Evolutionary conservation across 1,140 invertebrate species (phyloP), one percentile per base, ranked within the genome.

Genomic region (Euwallacea fornicatus): DNA sequence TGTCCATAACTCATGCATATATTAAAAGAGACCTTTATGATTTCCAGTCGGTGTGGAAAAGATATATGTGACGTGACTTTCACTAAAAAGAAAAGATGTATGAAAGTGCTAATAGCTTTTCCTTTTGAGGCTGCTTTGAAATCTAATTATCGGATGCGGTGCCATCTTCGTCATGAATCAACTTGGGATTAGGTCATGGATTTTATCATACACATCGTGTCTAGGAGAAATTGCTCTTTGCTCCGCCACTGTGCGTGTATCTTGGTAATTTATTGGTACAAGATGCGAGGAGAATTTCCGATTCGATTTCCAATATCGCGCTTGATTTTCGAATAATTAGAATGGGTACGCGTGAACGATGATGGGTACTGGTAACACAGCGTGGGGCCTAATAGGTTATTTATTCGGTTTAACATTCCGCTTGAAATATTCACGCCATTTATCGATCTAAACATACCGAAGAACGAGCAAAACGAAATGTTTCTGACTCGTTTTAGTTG

Each of bases 1-100:
- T 64, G 69, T 66, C 69, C 69, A 71, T 71, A 71, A 71, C 69
- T 71, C 69, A 71, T 71, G 69, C 46, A 71, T 71, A 71, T 71
- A 71, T 71, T 71, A 71, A 71, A 71, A 71, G 69, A 50, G 46
- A 66, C 55, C 69, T 66, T 71, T 71, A 71, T 71, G 62, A 71
- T 71, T 71, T 71, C 13, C 69, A 50, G 43, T 21, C 55, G 42
- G 69, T 44, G 69, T 33, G 69, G 69, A 71, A 71, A 71, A 71
- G 69, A 71, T 71, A 65, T 64, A 71, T 64, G 63, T 66, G 63
- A 50, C 62, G 21, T 55, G 55, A 54, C 54, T 47, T 50, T 60
- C 43, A 0, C 16, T 8, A 55, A 66, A 71, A 71, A 71, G 69
- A 71, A 71, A 71, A 71, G 62, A 71, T 66, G 69, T 66, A 66